These are phyloP conservation scores for Erebia ligea DNA, from an alignment of 2,888 invertebrate genomes.

Conservation along the genomic window DNA sequence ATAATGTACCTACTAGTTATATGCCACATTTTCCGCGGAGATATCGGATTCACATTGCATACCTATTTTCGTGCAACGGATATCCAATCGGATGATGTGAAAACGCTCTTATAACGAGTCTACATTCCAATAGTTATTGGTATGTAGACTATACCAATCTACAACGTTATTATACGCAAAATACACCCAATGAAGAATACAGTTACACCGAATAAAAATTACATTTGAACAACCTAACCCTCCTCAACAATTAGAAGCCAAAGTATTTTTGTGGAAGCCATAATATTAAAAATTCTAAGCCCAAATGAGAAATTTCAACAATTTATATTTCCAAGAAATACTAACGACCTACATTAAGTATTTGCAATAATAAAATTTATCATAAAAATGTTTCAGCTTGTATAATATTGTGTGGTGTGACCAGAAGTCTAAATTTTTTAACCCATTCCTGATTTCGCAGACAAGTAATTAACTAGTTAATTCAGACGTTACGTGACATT, in stretches of 20 bases:
- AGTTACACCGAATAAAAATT: too few relatives aligned
- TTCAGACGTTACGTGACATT: too few relatives aligned
- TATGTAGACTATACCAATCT: too few relatives aligned
- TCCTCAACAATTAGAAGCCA: background rate
- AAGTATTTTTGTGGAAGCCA: background rate
- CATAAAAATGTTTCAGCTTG: slow-evolving; percentile 24
- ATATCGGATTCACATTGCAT: background rate
- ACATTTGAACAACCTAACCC: too few relatives aligned
- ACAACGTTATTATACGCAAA: background rate
- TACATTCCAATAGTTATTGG: background rate
- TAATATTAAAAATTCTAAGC: slow-evolving; percentile 7
- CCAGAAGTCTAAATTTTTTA: background rate
- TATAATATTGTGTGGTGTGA: slow-evolving; percentile 21
- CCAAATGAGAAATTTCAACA: background rate
- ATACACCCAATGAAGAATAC: too few relatives aligned
- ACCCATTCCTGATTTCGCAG: background rate
- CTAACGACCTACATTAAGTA: slow-evolving; percentile 23
- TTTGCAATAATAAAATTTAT: slow-evolving; percentile 23
- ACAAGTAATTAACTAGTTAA: background rate
- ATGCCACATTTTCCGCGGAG: too few relatives aligned
- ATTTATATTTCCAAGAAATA: slow-evolving; percentile 20
- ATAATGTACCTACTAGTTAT: too few relatives aligned
- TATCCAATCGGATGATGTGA: background rate
- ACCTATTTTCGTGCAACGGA: background rate
- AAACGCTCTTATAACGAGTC: background rate